A percentile compares a stretch with the other conserved stretches of the same genome.
Conservation (phyloP, 2,797 vertebrate genomes). For the Micropoecilia bifurca region DNA sequence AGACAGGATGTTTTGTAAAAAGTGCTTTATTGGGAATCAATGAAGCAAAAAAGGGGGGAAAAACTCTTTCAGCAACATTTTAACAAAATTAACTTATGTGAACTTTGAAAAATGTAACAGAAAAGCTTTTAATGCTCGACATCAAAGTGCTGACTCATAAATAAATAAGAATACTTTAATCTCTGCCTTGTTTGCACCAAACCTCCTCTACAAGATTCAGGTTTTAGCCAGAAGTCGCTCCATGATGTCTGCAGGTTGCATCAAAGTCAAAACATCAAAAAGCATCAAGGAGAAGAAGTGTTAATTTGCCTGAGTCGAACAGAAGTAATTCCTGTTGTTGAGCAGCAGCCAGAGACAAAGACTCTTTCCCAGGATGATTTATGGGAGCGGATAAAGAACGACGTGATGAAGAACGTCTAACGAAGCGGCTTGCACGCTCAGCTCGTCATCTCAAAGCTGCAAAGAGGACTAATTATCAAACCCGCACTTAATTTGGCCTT, state of each 20-base stretch:
- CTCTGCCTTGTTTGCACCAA: conserved; percentile 9
- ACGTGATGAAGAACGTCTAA: conserved; percentile 16
- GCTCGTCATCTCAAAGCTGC: conserved; percentile 35
- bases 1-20: too few relatives aligned
- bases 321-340: conserved; percentile 73
- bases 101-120: conserved; percentile 31
- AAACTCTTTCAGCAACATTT: neutral
- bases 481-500: conserved; percentile 21
- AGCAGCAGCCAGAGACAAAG: conserved; percentile 68
- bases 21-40: neutral
- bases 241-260: conserved; percentile 26
- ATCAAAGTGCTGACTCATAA: conserved; percentile 43
- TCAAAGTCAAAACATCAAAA: conserved; percentile 42
- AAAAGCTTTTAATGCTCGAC: conserved; percentile 44
- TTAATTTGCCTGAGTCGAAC: conserved; percentile 49
- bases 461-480: conserved; percentile 25
- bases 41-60: accelerated
- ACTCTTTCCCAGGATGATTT: conserved; percentile 77
- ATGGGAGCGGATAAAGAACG: conserved; percentile 55
- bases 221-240: conserved; percentile 14
- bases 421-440: conserved; percentile 30
- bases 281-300: conserved; percentile 58
- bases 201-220: neutral
- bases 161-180: conserved; percentile 2
- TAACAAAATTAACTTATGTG: conserved; percentile 32